A percentile compares a stretch with the other conserved stretches of the same genome.
These are phyloP conservation scores for Mallateleia sp. DNA, from an alignment of 2,888 invertebrate species.

Conservation along the genomic window DNA sequence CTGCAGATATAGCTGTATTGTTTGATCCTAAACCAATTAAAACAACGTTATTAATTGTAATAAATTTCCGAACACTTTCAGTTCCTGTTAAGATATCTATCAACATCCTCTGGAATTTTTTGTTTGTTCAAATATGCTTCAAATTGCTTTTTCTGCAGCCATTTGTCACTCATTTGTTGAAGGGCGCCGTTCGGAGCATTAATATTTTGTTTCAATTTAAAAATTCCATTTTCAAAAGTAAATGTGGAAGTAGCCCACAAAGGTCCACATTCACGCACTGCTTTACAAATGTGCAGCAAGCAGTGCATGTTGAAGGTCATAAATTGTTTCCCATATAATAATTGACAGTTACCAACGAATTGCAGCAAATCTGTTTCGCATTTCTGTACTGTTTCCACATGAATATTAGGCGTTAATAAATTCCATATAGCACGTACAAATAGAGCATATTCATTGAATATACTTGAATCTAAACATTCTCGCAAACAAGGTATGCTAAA, in stretches of 20 bases:
- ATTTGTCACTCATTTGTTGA: conserved; percentile 45
- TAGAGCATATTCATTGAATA: conserved; percentile 30
- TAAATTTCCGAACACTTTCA: not conserved
- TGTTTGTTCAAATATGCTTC: not conserved
- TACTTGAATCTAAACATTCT: conserved; percentile 16
- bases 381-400: conserved; percentile 52
- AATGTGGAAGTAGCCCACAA: conserved; percentile 66
- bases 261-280: conserved; percentile 71
- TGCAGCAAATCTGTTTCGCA: conserved; percentile 69
- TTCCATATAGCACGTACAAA: conserved; percentile 50
- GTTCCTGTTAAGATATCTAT: not conserved
- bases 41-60: not conserved
- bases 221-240: conserved; percentile 67
- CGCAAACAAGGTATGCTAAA: conserved; percentile 54
- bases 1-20: not conserved
- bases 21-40: not conserved
- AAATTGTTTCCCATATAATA: conserved; percentile 54
- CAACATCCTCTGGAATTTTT: not conserved
- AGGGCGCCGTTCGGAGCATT: conserved; percentile 61
- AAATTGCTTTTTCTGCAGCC: conserved; percentile 21
- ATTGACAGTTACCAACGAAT: conserved; percentile 68
- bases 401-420: conserved; percentile 55
- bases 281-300: conserved; percentile 62
- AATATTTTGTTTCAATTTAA: conserved; percentile 57
- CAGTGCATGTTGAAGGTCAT: conserved; percentile 76